These are phyloP conservation scores for Antedon mediterranea DNA, from an alignment of 53 echinoderm and acorn worm species.

Conservation along the genomic window DNA sequence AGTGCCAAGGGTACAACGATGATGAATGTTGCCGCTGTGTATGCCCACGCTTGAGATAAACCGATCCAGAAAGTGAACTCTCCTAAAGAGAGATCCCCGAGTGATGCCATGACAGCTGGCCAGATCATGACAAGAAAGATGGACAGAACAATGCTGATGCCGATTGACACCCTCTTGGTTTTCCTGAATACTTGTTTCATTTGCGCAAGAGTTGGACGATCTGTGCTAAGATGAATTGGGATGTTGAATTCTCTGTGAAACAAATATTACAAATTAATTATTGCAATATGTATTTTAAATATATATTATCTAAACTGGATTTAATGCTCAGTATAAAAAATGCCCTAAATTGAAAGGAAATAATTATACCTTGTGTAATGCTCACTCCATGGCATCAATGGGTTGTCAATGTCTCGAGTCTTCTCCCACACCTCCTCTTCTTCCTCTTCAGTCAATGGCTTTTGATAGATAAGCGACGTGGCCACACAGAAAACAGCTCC, in stretches of 20 bases:
- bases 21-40: slow-evolving; percentile 64
- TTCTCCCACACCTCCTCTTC: slow-evolving; percentile 78
- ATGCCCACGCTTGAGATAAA: slow-evolving; percentile 59
- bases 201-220: slow-evolving; percentile 57
- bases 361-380: slow-evolving; percentile 69
- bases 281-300: neutral
- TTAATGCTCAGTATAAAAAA: too few species aligned
- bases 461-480: slow-evolving; percentile 30
- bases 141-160: slow-evolving; percentile 25
- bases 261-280: too few species aligned
- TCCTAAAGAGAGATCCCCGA: slow-evolving; percentile 23
- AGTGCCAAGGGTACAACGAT: slow-evolving; percentile 61
- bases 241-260: slow-evolving; percentile 76
- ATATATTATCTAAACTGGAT: neutral
- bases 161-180: slow-evolving; percentile 36
- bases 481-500: slow-evolving; percentile 49
- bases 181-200: slow-evolving; percentile 56
- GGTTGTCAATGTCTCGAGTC: slow-evolving; percentile 94
- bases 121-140: slow-evolving; percentile 45
- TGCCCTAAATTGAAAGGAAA: too few species aligned
- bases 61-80: slow-evolving; percentile 67
- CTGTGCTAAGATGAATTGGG: slow-evolving; percentile 61
- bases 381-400: slow-evolving; percentile 83
- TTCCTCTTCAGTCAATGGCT: slow-evolving; percentile 23
- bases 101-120: slow-evolving; percentile 47